Conservation (phyloP, 2,113 vertebrate species). For the Corydoras sp. region DNA sequence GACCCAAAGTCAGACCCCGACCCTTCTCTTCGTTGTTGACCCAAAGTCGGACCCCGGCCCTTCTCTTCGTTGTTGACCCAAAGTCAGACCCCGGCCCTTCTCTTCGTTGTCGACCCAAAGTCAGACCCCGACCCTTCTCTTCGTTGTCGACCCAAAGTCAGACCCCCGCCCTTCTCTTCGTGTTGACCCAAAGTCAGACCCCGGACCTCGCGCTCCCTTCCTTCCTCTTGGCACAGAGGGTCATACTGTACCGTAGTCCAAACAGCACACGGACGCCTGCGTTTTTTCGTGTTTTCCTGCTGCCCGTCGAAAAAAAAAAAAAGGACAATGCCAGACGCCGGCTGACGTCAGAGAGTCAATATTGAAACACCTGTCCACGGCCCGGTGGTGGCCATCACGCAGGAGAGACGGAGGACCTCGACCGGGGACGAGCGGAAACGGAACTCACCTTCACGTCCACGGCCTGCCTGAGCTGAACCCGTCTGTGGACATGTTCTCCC, state of each 20-base stretch:
- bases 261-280: conserved; percentile 33
- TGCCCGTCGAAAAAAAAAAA: neutral
- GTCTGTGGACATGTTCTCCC: too few relatives aligned
- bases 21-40: conserved; percentile 42
- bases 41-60: conserved; percentile 43
- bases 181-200: conserved; percentile 2
- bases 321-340: conserved; percentile 43
- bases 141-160: neutral
- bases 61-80: conserved; percentile 1
- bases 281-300: conserved; percentile 9
- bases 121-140: conserved; percentile 44
- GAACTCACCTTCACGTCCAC: conserved; percentile 7
- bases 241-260: conserved; percentile 34
- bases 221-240: conserved; percentile 38
- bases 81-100: conserved; percentile 31
- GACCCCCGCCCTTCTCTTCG: conserved; percentile 38
- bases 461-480: too few relatives aligned
- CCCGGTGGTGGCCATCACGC: conserved; percentile 35
- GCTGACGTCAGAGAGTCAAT: conserved; percentile 55
- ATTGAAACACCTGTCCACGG: conserved; percentile 59
- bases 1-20: conserved; percentile 29
- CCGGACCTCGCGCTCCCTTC: conserved; percentile 4
- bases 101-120: conserved; percentile 40
- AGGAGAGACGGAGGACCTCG: conserved; percentile 21
- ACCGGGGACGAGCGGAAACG: neutral